Evolutionary conservation across 2,888 invertebrate genomes (phyloP), one percentile per base, ranked within the genome.

Genomic region (Mesorhabditis sp.): DNA sequence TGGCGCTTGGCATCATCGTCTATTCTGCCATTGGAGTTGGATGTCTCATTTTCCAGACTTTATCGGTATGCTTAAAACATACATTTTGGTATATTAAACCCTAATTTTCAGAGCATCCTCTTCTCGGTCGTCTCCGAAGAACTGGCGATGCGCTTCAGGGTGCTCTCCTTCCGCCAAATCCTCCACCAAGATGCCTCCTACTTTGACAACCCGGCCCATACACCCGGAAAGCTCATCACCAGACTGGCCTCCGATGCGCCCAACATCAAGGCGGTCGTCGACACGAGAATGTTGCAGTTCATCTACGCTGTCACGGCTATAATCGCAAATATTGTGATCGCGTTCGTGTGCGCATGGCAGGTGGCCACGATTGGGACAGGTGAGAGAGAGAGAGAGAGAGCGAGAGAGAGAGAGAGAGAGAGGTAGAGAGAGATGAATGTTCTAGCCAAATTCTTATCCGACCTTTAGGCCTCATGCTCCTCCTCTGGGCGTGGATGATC

Each of bases 261-360:
- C 4, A 82, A 87, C 66, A 82, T 87, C 45, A 87, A 87, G 82
- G 82, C 79, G 28, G 87, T 86, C 45, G 83, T 87, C 41, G 87
- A 87, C 58, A 76, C 78, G 13, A 81, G 87, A 43, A 80, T 87
- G 65, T 87, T 87, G 2, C 82, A 83, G 66, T 78, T 86, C 10
- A 79, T 88, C 66, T 86, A 87, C 76, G 84, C 82, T 15, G 15
- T 86, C 13, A 82, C 86, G 28, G 86, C 86, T 45, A 81, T 87
- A 42, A 77, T 84, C 43, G 82, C 83, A 4, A 86, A 86, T 66
- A 75, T 88, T 45, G 79, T 86, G 15, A 84, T 88, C 44, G 86
- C 86, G 0, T 87, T 87, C 74, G 74, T 86, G 66, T 87, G 85
- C 74, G 86, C 87, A 67, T 88, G 88, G 88, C 86, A 87, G 72